phyloP scores from a whole-genome alignment of 2,888 invertebrate genomes.

The Panopea generosa region DNA sequence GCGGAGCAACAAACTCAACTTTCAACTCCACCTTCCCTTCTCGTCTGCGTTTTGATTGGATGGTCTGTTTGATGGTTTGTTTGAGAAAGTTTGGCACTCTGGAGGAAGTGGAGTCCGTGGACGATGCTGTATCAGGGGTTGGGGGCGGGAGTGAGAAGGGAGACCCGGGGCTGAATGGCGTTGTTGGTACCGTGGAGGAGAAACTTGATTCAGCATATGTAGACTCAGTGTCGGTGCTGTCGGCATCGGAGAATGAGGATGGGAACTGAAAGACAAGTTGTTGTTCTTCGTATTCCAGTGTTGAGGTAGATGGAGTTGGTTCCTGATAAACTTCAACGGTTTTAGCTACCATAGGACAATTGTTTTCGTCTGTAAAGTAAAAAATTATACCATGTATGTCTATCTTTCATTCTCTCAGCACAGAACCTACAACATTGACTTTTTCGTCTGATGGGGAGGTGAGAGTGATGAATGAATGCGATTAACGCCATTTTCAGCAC shows the following conservation, averaged over 20 bases:
- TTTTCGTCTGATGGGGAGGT: too few relatives aligned
- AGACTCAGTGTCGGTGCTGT: slow-evolving; percentile 12
- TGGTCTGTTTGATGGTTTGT: slow-evolving; percentile 71
- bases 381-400: neutral
- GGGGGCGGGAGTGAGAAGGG: slow-evolving; percentile 21
- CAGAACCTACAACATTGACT: too few relatives aligned
- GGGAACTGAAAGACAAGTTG: slow-evolving; percentile 22
- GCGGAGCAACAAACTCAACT: slow-evolving; percentile 65
- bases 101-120: slow-evolving; percentile 13
- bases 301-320: neutral
- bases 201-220: neutral
- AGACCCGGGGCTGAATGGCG: slow-evolving; percentile 40
- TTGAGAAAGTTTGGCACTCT: slow-evolving; percentile 67
- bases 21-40: slow-evolving; percentile 73
- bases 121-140: slow-evolving; percentile 42
- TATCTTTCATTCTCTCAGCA: too few relatives aligned
- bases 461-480: too few relatives aligned
- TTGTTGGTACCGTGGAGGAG: slow-evolving; percentile 9
- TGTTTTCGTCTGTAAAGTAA: slow-evolving; percentile 11
- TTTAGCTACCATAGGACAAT: slow-evolving; percentile 11
- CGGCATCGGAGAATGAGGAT: slow-evolving; percentile 16
- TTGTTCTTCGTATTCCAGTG: neutral
- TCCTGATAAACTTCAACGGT: slow-evolving; percentile 16
- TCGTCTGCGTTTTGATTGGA: slow-evolving; percentile 68
- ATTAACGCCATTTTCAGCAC: too few relatives aligned